These are phyloP conservation scores for Saguinus imperator DNA, from an alignment of 2,113 vertebrate genomes.

Conservation along the genomic window DNA sequence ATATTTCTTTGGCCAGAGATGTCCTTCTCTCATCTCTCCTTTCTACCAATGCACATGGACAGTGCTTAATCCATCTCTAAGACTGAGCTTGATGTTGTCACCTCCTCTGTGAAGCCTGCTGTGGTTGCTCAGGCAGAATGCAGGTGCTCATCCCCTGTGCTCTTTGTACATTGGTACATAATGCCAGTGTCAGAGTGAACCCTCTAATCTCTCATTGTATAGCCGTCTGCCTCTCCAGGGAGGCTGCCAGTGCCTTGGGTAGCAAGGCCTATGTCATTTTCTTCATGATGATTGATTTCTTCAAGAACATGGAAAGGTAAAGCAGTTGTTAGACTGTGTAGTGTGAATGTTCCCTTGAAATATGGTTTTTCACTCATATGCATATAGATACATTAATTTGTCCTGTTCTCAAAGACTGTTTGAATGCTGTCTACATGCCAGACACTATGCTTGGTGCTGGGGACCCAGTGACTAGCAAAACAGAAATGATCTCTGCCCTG, in stretches of 20 bases:
- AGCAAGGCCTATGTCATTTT: neutral
- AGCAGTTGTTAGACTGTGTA: neutral
- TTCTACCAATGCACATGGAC: fast-evolving
- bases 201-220: fast-evolving
- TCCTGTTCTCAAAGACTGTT: neutral
- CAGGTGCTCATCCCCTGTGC: fast-evolving
- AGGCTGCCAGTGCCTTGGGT: neutral
- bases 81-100: neutral
- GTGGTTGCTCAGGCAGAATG: neutral
- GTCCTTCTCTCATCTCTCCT: neutral
- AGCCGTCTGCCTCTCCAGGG: no score
- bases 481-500: neutral
- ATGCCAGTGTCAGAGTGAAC: neutral
- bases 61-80: neutral
- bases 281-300: neutral
- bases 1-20: neutral
- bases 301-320: neutral
- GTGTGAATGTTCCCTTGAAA: neutral
- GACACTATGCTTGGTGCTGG: neutral
- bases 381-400: neutral
- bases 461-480: neutral
- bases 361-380: neutral
- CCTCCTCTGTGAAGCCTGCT: neutral
- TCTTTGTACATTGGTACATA: neutral
- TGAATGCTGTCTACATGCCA: neutral